Base-by-base conservation (phyloP, 2,113 vertebrate genomes). In the Ramphastos sulfuratus region DNA sequence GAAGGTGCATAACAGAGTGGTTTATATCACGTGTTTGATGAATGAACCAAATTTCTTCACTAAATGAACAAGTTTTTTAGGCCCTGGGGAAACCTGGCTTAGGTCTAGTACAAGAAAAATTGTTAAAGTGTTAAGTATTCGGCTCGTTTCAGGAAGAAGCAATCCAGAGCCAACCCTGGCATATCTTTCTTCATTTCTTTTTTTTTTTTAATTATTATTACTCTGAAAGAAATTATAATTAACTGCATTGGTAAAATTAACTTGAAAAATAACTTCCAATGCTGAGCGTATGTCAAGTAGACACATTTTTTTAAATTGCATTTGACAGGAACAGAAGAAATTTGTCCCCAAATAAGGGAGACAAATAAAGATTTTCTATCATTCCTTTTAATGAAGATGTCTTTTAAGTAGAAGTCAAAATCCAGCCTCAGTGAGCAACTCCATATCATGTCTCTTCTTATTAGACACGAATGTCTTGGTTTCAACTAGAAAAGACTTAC, bases 71-170 rank as follows among this genome's bases (percentile, higher is more conserved):
- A 92, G 76, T 92, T 94, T 76, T 61, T 11, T 15, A 76, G 61
- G 74, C 77, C 80, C 58, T 12, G 9, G 72, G 76, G 93, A 96
- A 91, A 79, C 75, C 84, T 50, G 50, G 24, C 92, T 91, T 90
- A 94, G 95, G 66, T 80, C 88, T n/a, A 92, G 58, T 12, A 31
- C 67, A 88, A 75, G 80, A 92, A 96, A 96, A 95, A 79, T 65
- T 89, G 80, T 67, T 88, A 64, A 94, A 91, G 21, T 65, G 15
- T 95, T 89, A 55, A 33, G 20, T 17, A 73, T 63, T 80, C 64
- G 87, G 81, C 74, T 91, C 44, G 30, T 65, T 96, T 94, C 66
- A 95, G 75, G 20, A 92, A 77, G 65, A 92, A 83, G 19, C 46
- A 81, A 75, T 44, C 31, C 27, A 81, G 25, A 90, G 35, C 31